Evolutionary conservation across 2,888 invertebrate genomes (phyloP), one percentile per base, ranked within the genome.

Genomic region (Microplitis deprimator): DNA sequence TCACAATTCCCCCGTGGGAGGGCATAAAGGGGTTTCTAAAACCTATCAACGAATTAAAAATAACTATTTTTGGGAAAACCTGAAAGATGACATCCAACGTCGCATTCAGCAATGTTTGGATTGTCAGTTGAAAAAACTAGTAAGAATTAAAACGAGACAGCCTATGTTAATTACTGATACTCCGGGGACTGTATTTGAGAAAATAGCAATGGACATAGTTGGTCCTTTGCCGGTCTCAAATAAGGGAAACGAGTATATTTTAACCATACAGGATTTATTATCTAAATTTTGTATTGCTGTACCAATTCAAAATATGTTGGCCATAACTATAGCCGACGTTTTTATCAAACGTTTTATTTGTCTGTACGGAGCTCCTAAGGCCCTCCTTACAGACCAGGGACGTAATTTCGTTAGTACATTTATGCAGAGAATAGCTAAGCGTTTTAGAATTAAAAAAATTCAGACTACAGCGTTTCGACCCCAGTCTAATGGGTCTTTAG

Each of bases 231-330:
- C 79, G 5, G 17, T 65, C 1, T 81, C 81, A 7, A 13, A 75
- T 17, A n/a, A 38, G 13, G 81, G 79, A 1, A 83, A 84, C 38
- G 75, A 74, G 29, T 83, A 83, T 40, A 78, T 81, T 16, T 41
- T 78, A 8, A 79, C 79, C 1, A 77, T 79, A 8, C 80, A 80
- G 67, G 73, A 83, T 84, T 60, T 10, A 10, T 60, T 71, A n/a
- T 40, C 62, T 17, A 71, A 71, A 61, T 71, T 60, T 16, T 61
- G 29, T 13, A 13, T 71, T 60, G 72, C 72, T 3, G 10, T 62
- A 40, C 61, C 72, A 40, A 29, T 72, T 1, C 6, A 38, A 6
- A 62, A 72, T 13, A 61, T 39, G 16, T 39, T 39, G 40, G 62
- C 72, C 2, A n/a, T 8, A 62, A 17, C 61, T 1, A 38, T 72